Percentiles rank a stretch among this genome's conserved stretches.
phyloP scores from a whole-genome alignment of 2,888 invertebrate genomes.

The Brenthis daphne region DNA sequence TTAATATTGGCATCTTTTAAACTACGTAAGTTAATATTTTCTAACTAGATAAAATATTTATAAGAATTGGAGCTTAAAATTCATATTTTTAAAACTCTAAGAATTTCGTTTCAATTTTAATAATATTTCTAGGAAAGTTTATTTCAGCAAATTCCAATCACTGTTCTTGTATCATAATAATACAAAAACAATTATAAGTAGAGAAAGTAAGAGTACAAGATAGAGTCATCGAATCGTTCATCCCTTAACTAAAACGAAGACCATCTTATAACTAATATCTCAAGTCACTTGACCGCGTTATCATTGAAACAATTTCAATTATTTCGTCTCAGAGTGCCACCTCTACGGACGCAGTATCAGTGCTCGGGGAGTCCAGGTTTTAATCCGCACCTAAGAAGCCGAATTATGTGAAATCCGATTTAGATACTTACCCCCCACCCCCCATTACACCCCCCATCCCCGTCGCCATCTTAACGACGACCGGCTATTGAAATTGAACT shows the following conservation, averaged over 20 bases:
- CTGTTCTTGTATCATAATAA: too few species aligned
- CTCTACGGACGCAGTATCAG: slow-evolving; percentile 24
- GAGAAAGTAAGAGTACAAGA: too few species aligned
- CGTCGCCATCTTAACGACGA: slow-evolving; percentile 22
- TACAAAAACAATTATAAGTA: too few species aligned
- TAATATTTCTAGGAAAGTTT: too few species aligned
- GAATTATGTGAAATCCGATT: slow-evolving; percentile 35
- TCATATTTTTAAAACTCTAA: too few species aligned
- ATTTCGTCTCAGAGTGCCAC: slow-evolving; percentile 23
- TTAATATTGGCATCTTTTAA: too few species aligned
- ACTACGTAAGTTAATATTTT: too few species aligned
- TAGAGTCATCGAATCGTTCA: too few species aligned
- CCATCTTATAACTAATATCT: slow-evolving; percentile 5
- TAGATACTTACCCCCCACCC: slow-evolving; percentile 25
- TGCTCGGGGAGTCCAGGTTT: slow-evolving; percentile 26
- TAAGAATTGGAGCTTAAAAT: too few species aligned
- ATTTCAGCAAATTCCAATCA: too few species aligned
- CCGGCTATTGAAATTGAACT: slow-evolving; percentile 27
- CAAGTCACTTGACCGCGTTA: slow-evolving; percentile 12
- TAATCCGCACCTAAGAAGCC: slow-evolving; percentile 35
- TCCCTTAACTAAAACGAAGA: neutral
- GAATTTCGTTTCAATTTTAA: too few species aligned
- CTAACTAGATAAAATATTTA: too few species aligned
- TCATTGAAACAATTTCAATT: slow-evolving; percentile 20
- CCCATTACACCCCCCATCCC: neutral